Conservation (phyloP, 2,888 invertebrate genomes). For the Hemithea aestivaria region DNA sequence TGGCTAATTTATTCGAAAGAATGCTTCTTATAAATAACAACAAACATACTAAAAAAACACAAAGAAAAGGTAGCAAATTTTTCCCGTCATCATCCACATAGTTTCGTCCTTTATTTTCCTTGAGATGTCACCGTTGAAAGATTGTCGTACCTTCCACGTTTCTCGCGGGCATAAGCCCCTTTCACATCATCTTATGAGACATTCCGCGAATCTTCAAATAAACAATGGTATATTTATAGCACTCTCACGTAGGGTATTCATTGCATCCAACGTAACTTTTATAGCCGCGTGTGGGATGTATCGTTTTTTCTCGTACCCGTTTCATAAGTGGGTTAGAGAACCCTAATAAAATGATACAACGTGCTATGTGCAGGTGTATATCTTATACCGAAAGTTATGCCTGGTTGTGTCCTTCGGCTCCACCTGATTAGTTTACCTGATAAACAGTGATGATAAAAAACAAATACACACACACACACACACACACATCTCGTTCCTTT, state of each 20-base stretch:
- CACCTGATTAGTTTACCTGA: no score
- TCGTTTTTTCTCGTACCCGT: no score
- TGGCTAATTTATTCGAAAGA: no score
- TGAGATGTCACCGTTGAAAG: slow-evolving; percentile 20
- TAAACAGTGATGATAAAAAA: no score
- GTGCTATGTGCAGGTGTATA: no score
- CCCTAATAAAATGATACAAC: no score
- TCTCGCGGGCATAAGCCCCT: slow-evolving; percentile 17
- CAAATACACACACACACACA: no score
- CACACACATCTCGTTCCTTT: no score
- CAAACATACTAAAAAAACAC: slow-evolving; percentile 3
- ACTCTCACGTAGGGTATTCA: slow-evolving; percentile 9
- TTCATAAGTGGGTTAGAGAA: no score
- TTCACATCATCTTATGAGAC: slow-evolving; percentile 24
- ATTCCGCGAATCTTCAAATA: slow-evolving; percentile 23
- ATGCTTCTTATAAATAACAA: background rate
- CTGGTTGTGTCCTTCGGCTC: no score
- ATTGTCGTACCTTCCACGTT: slow-evolving; percentile 23
- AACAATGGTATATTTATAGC: slow-evolving; percentile 23
- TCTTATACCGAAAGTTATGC: no score
- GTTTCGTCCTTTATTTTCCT: slow-evolving; percentile 10
- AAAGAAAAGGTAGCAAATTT: slow-evolving; percentile 8
- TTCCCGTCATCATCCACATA: slow-evolving; percentile 12
- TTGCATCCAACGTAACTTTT: slow-evolving; percentile 12
- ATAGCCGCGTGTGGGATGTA: no score